These are phyloP conservation scores for Cryptosula pallasiana DNA, from an alignment of 2,888 invertebrate species.

Conservation along the genomic window DNA sequence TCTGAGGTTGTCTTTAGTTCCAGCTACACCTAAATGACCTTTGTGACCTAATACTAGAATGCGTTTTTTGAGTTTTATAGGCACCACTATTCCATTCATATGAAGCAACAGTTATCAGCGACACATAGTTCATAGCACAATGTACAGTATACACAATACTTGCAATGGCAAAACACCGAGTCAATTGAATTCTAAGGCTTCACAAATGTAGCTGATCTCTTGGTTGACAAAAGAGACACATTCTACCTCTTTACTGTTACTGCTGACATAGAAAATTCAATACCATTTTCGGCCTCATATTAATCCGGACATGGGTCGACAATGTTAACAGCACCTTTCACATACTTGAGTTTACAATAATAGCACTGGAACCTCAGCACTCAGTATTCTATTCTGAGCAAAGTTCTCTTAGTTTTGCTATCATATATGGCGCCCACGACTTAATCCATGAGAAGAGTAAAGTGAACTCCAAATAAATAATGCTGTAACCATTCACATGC, in stretches of 20 bases:
- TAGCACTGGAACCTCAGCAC: slow-evolving; percentile 31
- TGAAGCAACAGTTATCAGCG: neutral
- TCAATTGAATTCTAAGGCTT: too few species aligned
- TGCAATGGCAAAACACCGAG: neutral
- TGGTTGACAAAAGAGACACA: too few species aligned
- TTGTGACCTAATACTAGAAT: neutral
- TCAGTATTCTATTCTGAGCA: slow-evolving; percentile 32
- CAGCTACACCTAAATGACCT: neutral
- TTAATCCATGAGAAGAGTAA: slow-evolving; percentile 30
- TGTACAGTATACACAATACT: neutral
- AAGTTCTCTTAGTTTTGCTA: slow-evolving; percentile 28
- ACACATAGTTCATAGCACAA: neutral
- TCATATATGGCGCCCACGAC: slow-evolving; percentile 26
- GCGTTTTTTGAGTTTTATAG: neutral
- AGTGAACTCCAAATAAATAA: slow-evolving; percentile 31
- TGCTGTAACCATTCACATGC: slow-evolving; percentile 32
- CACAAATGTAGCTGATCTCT: too few species aligned
- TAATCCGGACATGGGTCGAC: slow-evolving; percentile 31
- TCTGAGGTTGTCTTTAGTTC: neutral
- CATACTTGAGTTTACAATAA: slow-evolving; percentile 28
- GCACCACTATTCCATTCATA: neutral
- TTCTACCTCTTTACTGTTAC: too few species aligned
- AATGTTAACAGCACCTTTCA: slow-evolving; percentile 31
- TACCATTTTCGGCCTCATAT: neutral
- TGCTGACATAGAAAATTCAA: too few species aligned